Evolutionary conservation across 2,888 invertebrate genomes (phyloP), one percentile per base, ranked within the genome.

Genomic region (Chesias legatella): DNA sequence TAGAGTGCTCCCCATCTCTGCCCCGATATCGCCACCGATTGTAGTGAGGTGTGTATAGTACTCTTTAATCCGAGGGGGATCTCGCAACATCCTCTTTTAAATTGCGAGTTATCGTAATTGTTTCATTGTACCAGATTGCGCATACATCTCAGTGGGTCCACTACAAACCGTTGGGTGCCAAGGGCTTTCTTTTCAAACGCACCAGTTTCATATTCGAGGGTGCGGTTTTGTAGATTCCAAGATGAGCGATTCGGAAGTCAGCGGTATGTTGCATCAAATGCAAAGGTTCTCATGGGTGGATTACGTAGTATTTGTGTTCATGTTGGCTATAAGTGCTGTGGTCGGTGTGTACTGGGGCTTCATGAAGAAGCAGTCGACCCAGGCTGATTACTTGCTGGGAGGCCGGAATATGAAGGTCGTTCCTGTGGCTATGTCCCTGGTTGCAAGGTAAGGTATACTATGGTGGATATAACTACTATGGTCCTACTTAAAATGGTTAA

Each of bases 281-380:
- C 92, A 92, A 61, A 90, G 85, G 53, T 94, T 94, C 61, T 91
- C 92, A 7, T 91, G 91, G 90, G 88, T 89, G 33, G 96, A 96
- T 72, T 96, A 96, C 77, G 67, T 92, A 1, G 93, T 96, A 53
- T 96, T 96, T 73, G 89, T 91, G 40, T 64, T 90, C 0, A 95
- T 95, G 95, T 77, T 96, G 57, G 80, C 91, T 7, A 88, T 93
- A 23, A 96, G 95, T 74, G 92, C 95, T 0, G 79, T 90, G 7
- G 93, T 96, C 29, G 96, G 96, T 0, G 76, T 96, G n/a, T 95
- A 94, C 68, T 96, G 94, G 79, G 95, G 94, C 1, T 92, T 94
- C 51, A 88, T 92, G 68, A 92, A 92, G 67, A 91, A 91, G 46
- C 89, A 91, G 35, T 82, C 82, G 0, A 88, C 85, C 4, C 90